A percentile compares a stretch with the other conserved stretches of the same genome.
Conservation (phyloP, 2,888 invertebrate genomes). For the Leucoptera coffeella region DNA sequence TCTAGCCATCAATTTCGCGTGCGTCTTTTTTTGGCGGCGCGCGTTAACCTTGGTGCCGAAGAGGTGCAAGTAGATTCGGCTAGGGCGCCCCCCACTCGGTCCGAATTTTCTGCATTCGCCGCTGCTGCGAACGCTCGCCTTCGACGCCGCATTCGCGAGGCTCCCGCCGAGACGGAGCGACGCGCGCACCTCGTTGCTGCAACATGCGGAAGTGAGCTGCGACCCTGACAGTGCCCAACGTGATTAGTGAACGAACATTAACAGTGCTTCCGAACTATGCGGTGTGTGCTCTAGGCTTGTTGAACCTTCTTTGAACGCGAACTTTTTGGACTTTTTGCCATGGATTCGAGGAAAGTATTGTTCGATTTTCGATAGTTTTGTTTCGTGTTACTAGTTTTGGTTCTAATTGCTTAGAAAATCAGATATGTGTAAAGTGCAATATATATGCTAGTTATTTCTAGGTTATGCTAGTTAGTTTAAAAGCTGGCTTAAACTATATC, state of each 20-base stretch:
- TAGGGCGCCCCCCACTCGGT: slow-evolving; percentile 50
- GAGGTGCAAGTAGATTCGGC: slow-evolving; percentile 50
- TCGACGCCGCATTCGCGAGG: slow-evolving; percentile 48
- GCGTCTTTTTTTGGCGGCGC: slow-evolving; percentile 54
- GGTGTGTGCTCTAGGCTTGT: slow-evolving; percentile 32
- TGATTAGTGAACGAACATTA: slow-evolving; percentile 29
- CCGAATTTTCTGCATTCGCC: slow-evolving; percentile 52
- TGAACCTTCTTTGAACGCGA: slow-evolving; percentile 34
- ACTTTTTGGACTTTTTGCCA: slow-evolving; percentile 35
- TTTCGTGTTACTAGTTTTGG: too few relatives aligned
- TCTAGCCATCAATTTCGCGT: slow-evolving; percentile 48
- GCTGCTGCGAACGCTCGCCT: slow-evolving; percentile 42
- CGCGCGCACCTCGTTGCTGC: slow-evolving; percentile 32
- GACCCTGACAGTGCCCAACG: slow-evolving; percentile 10
- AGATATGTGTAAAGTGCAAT: too few relatives aligned
- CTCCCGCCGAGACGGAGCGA: slow-evolving; percentile 37
- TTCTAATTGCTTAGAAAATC: too few relatives aligned
- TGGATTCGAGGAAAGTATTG: slow-evolving; percentile 51
- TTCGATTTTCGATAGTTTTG: slow-evolving; percentile 8
- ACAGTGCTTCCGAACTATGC: slow-evolving; percentile 44
- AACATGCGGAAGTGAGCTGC: slow-evolving; percentile 45
- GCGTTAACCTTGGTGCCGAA: slow-evolving; percentile 50
- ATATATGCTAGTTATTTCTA: too few relatives aligned
- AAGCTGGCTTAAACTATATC: too few relatives aligned
- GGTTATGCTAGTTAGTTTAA: too few relatives aligned